Conservation (phyloP, 2,888 invertebrate genomes). For the Stenolophus ochropezus region DNA sequence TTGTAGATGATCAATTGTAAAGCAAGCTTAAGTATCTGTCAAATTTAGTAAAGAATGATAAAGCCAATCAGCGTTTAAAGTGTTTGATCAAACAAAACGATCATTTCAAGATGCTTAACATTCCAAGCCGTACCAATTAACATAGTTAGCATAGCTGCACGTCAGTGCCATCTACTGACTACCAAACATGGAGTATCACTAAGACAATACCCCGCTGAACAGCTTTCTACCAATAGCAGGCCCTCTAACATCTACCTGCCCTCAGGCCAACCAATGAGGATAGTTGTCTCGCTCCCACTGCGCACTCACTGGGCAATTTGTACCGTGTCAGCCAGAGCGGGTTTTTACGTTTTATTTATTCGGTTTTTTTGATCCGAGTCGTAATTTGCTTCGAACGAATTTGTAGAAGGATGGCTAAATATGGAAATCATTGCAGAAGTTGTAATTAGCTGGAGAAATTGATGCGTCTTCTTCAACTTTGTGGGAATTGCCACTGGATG, state of each 20-base stretch:
- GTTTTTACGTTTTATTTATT: slow-evolving; percentile 42
- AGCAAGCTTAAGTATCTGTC: not conserved
- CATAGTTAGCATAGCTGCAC: slow-evolving; percentile 44
- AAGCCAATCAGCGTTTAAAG: slow-evolving; percentile 7
- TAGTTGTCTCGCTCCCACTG: slow-evolving; percentile 66
- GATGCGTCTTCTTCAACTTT: slow-evolving; percentile 32
- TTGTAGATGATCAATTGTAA: not conserved
- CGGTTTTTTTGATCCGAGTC: slow-evolving; percentile 22
- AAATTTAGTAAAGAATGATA: not conserved
- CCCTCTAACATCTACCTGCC: slow-evolving; percentile 61
- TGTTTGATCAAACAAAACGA: slow-evolving; percentile 49
- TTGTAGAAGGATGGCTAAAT: slow-evolving; percentile 49
- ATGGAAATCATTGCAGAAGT: slow-evolving; percentile 32
- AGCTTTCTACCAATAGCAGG: slow-evolving; percentile 27
- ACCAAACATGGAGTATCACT: slow-evolving; percentile 53
- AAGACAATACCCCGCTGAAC: slow-evolving; percentile 55
- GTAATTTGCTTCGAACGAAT: slow-evolving; percentile 41
- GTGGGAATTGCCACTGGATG: slow-evolving; percentile 32
- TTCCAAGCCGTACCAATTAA: slow-evolving; percentile 49
- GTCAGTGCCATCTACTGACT: slow-evolving; percentile 49
- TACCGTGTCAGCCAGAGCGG: slow-evolving; percentile 47
- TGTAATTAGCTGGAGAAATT: slow-evolving; percentile 49
- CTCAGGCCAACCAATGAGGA: slow-evolving; percentile 69
- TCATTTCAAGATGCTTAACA: slow-evolving; percentile 16
- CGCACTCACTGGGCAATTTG: slow-evolving; percentile 51